Evolutionary conservation across 2,888 invertebrate genomes (phyloP), one percentile per base, ranked within the genome.

Genomic region (Pollenia amentaria): DNA sequence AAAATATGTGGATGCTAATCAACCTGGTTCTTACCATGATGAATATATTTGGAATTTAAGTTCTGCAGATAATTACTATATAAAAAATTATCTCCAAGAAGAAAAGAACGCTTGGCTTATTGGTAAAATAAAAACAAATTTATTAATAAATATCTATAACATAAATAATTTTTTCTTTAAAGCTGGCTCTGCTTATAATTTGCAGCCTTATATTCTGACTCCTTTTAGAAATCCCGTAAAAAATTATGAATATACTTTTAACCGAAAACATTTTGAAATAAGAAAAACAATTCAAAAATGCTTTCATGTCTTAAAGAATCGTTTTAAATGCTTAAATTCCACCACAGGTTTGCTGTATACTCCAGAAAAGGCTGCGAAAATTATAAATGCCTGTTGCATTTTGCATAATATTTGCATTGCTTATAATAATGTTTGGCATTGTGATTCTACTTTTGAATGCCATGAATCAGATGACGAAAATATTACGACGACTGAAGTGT

Each of bases 361-460:
- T 21, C 65, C 73, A 11, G 65, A 78, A 38, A 84, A 84, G 60
- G 60, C 69, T 0, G 65, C 55, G 18, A 65, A 84, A 75, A 84
- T 84, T n/a, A 18, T 79, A 16, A 72, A 65, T 21, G n/a, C 67
- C 9, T 84, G 84, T 69, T 78, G 79, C 18, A 70, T 78, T 42
- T 42, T 84, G n/a, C 84, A 84, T 44, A 84, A 84, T 21, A 73
- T 84, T 51, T 67, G 84, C 21, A 65, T 84, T 12, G 10, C 16
- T 10, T 73, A 77, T 4, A 84, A 84, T 44, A 73, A 46, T 12
- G 16, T 40, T 40, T 73, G 53, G 64, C 38, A 46, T 38, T 29
- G 11, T n/a, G 55, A 73, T 73, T 40, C 21, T 16, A 38, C 12
- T 11, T 14, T 3, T 0, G 51, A 42, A 4, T n/a, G 21, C 29